These are phyloP conservation scores for Coreius guichenoti DNA, from an alignment of 2,797 vertebrate genomes.

Conservation along the genomic window DNA sequence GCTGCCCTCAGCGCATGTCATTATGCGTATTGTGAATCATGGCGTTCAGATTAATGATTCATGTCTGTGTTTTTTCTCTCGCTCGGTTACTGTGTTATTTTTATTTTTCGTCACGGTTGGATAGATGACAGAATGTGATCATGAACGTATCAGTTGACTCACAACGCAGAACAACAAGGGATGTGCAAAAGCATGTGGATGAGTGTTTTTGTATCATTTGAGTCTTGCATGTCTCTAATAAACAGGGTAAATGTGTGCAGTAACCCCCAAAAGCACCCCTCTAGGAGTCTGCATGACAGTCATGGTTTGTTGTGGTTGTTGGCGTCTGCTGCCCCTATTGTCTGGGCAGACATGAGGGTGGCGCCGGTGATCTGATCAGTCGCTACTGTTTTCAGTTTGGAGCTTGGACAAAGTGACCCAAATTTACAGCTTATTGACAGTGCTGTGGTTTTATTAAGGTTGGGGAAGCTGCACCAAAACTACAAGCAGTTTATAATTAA, in stretches of 20 bases:
- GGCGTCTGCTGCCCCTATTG: not conserved
- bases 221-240: not conserved
- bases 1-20: conserved; percentile 46
- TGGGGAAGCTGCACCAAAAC: not conserved
- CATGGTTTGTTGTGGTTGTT: not conserved
- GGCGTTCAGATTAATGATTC: conserved; percentile 56
- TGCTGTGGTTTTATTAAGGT: not conserved
- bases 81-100: conserved; percentile 1
- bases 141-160: not conserved
- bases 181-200: not conserved
- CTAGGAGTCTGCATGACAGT: not conserved
- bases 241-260: not conserved
- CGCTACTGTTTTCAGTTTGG: conserved; percentile 11
- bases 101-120: not conserved
- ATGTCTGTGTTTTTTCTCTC: conserved; percentile 26
- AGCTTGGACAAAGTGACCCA: conserved; percentile 13
- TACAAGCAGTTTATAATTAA: not conserved
- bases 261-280: not conserved
- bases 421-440: conserved; percentile 22
- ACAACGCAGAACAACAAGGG: too few relatives aligned
- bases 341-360: not conserved
- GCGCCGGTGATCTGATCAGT: not conserved
- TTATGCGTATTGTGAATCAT: conserved; percentile 50
- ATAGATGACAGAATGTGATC: conserved; percentile 34
- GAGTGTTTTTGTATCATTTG: not conserved